Base-by-base conservation (phyloP, 2,113 vertebrate species). In the Zootoca vivipara region DNA sequence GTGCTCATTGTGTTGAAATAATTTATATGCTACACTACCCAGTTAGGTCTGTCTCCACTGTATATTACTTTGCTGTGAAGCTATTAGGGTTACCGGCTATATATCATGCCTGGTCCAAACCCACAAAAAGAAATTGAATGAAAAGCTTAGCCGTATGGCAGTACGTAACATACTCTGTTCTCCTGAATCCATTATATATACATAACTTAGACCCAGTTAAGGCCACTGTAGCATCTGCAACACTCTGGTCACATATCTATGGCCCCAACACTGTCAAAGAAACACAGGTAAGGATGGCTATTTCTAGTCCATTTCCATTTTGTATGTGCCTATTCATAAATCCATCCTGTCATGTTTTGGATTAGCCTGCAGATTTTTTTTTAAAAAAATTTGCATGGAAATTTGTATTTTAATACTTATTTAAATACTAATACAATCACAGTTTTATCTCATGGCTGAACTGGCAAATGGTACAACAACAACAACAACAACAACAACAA, bases 1-100 rank as follows among this genome's bases (percentile, higher is more conserved):
- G 81, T 13, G 28, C 33, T 88, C 72, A 82, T 82, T 72, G 85
- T 52, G 80, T 28, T 52, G 64, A 74, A 0, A 0, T 3, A 67
- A 85, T 91, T 88, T 90, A 93, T 85, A 73, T 72, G 74, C 33
- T 75, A 82, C n/a, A 77, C 80, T 64, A 38, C n/a, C 58, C 81
- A 52, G 73, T 83, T 83, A 88, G 75, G 72, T 33, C 58, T 77
- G n/a, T 77, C 72, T 77, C 58, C 2, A 35, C 24, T 67, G 72
- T 83, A 67, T 83, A 67, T 83, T 77, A 65, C 72, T 82, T 65
- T 77, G 38, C 69, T 20, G 58, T 83, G 80, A 65, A 77, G 62
- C 70, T 75, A 82, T 88, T 77, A 88, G 30, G 58, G 56, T 52
- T 77, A 13, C 70, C 52, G n/a, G 72, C 58, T 88, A 35, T 88